These are phyloP conservation scores for Numenius arquata DNA, from an alignment of 2,113 vertebrate genomes.

Conservation along the genomic window DNA sequence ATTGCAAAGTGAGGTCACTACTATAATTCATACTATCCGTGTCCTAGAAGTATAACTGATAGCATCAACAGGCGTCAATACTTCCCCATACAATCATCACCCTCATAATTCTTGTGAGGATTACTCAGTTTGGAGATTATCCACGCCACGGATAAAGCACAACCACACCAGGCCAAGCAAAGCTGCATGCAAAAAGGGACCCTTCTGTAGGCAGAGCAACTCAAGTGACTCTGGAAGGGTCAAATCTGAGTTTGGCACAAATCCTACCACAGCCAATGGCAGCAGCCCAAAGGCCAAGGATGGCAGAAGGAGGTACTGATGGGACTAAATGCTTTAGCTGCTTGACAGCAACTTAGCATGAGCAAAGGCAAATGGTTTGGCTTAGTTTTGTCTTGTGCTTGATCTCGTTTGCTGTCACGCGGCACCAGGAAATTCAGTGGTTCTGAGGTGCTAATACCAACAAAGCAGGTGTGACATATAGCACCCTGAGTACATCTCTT, in stretches of 20 bases:
- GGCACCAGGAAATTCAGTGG: neutral
- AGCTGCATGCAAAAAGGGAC: neutral
- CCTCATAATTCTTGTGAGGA: neutral
- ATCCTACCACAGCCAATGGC: neutral
- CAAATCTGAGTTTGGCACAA: neutral
- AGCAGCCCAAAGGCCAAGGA: neutral
- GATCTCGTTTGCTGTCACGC: neutral
- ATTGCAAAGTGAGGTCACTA: neutral
- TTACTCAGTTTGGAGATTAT: neutral
- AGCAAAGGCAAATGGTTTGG: neutral
- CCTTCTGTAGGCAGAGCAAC: fast-evolving
- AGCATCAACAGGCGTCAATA: neutral
- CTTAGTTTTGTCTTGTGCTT: neutral
- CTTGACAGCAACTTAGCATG: fast-evolving
- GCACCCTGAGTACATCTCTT: fast-evolving
- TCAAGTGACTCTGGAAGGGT: fast-evolving
- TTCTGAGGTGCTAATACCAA: neutral
- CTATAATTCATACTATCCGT: neutral
- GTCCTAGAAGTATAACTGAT: neutral
- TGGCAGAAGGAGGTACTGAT: neutral
- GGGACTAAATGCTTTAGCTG: neutral
- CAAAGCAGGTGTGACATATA: neutral
- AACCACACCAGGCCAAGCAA: neutral
- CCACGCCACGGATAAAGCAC: neutral
- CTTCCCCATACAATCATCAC: neutral